Percentiles rank a stretch among this genome's conserved stretches.
Conservation (phyloP, 2,113 vertebrate species). For the Cebidichthys violaceus region DNA sequence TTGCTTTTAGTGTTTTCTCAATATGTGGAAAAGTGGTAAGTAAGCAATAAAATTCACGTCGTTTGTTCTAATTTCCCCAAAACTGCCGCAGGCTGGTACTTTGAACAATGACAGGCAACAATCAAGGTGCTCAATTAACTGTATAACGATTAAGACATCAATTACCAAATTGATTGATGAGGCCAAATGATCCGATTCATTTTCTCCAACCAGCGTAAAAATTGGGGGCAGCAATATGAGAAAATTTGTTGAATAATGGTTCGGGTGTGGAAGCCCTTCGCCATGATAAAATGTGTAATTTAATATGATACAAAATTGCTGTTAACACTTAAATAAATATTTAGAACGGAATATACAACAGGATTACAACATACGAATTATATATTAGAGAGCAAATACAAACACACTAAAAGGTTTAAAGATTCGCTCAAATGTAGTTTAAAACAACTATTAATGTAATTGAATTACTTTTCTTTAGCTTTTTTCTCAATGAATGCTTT, state of each 20-base stretch:
- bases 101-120: slow-evolving; percentile 86
- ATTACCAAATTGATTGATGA: slow-evolving; percentile 97
- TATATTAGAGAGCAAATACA: slow-evolving; percentile 2
- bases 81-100: slow-evolving; percentile 55
- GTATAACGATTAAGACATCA: slow-evolving; percentile 95
- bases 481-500: slow-evolving; percentile 27
- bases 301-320: slow-evolving; percentile 23
- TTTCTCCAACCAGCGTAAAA: slow-evolving; percentile 91
- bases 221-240: slow-evolving; percentile 82
- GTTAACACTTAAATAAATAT: slow-evolving; percentile 30
- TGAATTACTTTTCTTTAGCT: slow-evolving; percentile 2
- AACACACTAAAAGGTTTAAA: background rate
- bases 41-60: slow-evolving; percentile 29
- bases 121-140: slow-evolving; percentile 95
- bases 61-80: slow-evolving; percentile 45
- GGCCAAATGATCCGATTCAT: slow-evolving; percentile 92
- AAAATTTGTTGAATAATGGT: slow-evolving; percentile 88
- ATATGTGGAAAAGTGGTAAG: slow-evolving; percentile 5
- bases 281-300: slow-evolving; percentile 45
- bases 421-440: background rate
- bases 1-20: background rate
- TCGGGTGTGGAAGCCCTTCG: slow-evolving; percentile 78
- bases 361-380: background rate
- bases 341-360: background rate
- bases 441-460: background rate